Evolutionary conservation across 2,888 invertebrate genomes (phyloP).

Genomic region (Mesodorylaimus sp.): DNA sequence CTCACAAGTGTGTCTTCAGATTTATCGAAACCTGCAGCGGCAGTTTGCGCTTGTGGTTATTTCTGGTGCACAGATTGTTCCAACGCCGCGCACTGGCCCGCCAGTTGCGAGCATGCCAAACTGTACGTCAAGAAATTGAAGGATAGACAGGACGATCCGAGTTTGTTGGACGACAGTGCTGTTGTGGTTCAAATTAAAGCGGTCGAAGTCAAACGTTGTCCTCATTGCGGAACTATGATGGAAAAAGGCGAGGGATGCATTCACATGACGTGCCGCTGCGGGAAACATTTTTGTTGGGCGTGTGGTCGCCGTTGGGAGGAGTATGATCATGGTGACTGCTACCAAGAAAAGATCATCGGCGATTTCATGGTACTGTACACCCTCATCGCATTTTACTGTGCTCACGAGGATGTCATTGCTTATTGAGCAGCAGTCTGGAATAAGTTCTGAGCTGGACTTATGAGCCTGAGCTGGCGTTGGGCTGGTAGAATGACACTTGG

Average conservation of each 20-base stretch:
- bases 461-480: no score
- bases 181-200: no score
- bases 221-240: constrained; percentile 15
- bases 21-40: not conserved
- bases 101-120: constrained; percentile 14
- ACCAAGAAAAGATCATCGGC: no score
- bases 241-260: constrained; percentile 18
- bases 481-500: no score
- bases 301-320: constrained; percentile 14
- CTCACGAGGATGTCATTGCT: no score
- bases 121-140: constrained; percentile 10
- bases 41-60: constrained; percentile 15
- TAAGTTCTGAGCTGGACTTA: no score
- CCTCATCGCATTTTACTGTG: no score
- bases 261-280: constrained; percentile 17
- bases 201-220: constrained; percentile 13
- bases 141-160: no score
- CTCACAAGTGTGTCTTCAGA: not conserved
- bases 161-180: no score
- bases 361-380: no score
- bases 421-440: no score
- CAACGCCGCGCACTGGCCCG: constrained; percentile 18
- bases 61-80: constrained; percentile 17
- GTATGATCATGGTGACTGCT: no score
- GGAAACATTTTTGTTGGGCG: constrained; percentile 17